Evolutionary conservation across 2,888 invertebrate species (phyloP).

Genomic region (Ferdinandea cuprea): DNA sequence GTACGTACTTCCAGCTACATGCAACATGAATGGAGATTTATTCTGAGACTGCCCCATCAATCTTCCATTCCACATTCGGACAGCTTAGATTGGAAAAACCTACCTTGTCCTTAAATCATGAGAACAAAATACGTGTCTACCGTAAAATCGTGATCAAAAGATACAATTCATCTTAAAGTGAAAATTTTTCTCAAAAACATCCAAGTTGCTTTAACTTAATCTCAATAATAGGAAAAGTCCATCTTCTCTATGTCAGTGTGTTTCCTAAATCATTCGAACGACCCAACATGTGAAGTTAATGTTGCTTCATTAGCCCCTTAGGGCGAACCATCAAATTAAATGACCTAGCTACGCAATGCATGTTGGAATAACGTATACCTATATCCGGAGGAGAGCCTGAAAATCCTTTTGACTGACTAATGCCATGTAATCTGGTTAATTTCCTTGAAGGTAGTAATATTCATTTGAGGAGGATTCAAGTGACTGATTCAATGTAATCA

Average conservation of each 20-base stretch:
- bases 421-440: slow-evolving; percentile 58
- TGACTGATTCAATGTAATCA: slow-evolving; percentile 63
- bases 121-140: slow-evolving; percentile 34
- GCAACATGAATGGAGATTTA: too few relatives aligned
- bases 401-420: slow-evolving; percentile 47
- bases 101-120: too few relatives aligned
- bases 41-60: too few relatives aligned
- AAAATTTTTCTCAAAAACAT: slow-evolving; percentile 17
- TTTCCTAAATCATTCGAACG: neutral
- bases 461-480: slow-evolving; percentile 58
- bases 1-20: too few relatives aligned
- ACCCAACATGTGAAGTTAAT: neutral
- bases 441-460: slow-evolving; percentile 42
- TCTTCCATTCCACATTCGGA: too few relatives aligned
- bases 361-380: slow-evolving; percentile 8
- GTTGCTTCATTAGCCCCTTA: slow-evolving; percentile 35
- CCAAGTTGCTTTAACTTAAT: slow-evolving; percentile 11
- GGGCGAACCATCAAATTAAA: slow-evolving; percentile 47
- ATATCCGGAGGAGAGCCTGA: neutral
- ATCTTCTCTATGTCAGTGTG: too few relatives aligned
- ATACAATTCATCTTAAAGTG: slow-evolving; percentile 27
- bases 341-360: slow-evolving; percentile 7
- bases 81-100: too few relatives aligned
- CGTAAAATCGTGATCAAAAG: slow-evolving; percentile 37
- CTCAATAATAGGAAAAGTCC: too few relatives aligned